Evolutionary conservation across 2,113 vertebrate species (phyloP).

Genomic region (Syrmaticus mikado): DNA sequence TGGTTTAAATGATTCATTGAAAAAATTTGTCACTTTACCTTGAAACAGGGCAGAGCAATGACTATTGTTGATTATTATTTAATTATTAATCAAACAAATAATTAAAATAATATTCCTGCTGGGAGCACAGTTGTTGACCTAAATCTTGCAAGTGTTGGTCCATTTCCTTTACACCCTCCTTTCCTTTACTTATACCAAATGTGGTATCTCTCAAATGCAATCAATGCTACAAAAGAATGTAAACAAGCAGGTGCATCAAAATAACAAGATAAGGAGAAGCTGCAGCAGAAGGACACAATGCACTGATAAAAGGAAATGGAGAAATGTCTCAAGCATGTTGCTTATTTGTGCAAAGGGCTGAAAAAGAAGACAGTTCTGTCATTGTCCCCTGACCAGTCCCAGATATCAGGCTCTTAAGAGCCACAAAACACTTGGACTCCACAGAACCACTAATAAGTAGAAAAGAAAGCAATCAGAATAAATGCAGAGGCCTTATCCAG

Average conservation of each 20-base stretch:
- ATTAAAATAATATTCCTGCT: neutral
- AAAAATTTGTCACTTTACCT: neutral
- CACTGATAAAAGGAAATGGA: constrained; percentile 38
- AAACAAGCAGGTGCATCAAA: constrained; percentile 45
- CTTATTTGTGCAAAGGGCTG: constrained; percentile 72
- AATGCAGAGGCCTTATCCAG: constrained; percentile 41
- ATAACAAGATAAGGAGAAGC: neutral
- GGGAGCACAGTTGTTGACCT: neutral
- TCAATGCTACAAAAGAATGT: neutral
- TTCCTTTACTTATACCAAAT: neutral
- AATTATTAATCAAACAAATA: neutral
- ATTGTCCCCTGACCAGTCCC: constrained; percentile 82
- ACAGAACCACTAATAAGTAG: constrained; percentile 62
- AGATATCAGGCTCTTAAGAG: constrained; percentile 73
- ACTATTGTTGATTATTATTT: neutral
- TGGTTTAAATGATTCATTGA: neutral
- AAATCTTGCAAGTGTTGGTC: neutral
- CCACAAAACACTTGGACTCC: constrained; percentile 46
- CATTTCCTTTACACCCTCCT: neutral
- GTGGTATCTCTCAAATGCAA: neutral
- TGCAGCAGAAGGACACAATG: constrained; percentile 41
- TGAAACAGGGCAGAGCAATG: neutral
- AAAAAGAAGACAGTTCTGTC: constrained; percentile 83
- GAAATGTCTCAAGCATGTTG: constrained; percentile 43
- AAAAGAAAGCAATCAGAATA: constrained; percentile 72